Evolutionary conservation across 2,113 vertebrate genomes (phyloP).

Genomic region (Microtus richardsoni): DNA sequence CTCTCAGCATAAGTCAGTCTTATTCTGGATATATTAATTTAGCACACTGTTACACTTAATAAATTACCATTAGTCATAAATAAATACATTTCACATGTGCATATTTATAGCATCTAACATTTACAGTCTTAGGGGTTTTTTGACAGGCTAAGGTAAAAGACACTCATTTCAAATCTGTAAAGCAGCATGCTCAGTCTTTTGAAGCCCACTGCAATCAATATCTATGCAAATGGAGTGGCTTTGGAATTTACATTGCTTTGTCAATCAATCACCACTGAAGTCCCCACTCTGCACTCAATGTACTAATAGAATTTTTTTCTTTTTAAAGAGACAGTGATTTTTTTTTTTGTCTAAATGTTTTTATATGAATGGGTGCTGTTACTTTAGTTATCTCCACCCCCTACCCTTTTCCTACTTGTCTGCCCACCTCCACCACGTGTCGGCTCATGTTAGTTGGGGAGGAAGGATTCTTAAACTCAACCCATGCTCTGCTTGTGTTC

Average conservation of each 20-base stretch:
- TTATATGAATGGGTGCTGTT: background rate
- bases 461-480: background rate
- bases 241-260: slow-evolving; percentile 69
- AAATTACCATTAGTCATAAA: slow-evolving; percentile 71
- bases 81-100: slow-evolving; percentile 59
- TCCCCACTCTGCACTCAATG: slow-evolving; percentile 20
- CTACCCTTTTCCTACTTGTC: background rate
- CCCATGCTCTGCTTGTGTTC: background rate
- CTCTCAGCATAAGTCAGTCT: slow-evolving; percentile 42
- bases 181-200: slow-evolving; percentile 65
- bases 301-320: slow-evolving; percentile 51
- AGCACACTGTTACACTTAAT: slow-evolving; percentile 70
- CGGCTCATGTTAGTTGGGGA: too few relatives aligned
- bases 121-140: slow-evolving; percentile 54
- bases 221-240: slow-evolving; percentile 66
- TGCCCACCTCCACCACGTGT: background rate
- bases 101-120: slow-evolving; percentile 65
- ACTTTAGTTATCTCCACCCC: background rate
- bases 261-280: slow-evolving; percentile 59
- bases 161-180: slow-evolving; percentile 64
- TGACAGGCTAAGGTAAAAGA: slow-evolving; percentile 62
- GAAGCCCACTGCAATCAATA: slow-evolving; percentile 74
- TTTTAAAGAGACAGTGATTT: slow-evolving; percentile 58
- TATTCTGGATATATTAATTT: slow-evolving; percentile 65
- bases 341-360: background rate